Evolutionary conservation across 1,140 invertebrate genomes (phyloP), one percentile per base, ranked within the genome.

Genomic region (Battus philenor): DNA sequence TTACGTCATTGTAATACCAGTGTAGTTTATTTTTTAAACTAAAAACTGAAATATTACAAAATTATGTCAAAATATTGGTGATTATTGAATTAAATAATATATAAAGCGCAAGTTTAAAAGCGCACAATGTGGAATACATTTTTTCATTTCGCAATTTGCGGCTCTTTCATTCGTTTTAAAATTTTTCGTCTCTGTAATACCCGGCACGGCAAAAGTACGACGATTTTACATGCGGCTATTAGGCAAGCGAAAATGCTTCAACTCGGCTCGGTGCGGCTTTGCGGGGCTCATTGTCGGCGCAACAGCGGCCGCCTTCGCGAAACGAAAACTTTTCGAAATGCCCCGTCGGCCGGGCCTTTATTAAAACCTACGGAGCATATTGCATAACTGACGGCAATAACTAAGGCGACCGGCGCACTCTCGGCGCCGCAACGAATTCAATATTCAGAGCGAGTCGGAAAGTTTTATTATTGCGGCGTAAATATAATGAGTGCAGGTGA

Each of bases 381-480:
- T 82, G 73, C 75, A 78, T 77, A 77, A 79, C 74, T 71, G 71
- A 71, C 74, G 68, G 76, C 78, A 74, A 78, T 82, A 78, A 82
- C 59, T 79, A 82, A 78, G 62, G 75, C 71, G 72, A 74, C 67
- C 60, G 70, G 53, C 68, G 71, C 59, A 59, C 59, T 64, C 68
- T 62, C 50, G 43, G 59, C 51, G 57, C 73, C 65, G 59, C 68
- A 71, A 64, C 70, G 66, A 62, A 80, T 83, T 78, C 79, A 83
- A 83, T 83, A 83, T 83, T 83, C 76, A 75, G 52, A 70, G 58
- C 48, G 71, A 74, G 78, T 78, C 72, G 76, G 63, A 67, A 83
- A 83, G 67, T 83, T 83, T 83, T 83, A 80, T 83, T 83, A 83
- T 82, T 78, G 74, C 76, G 68, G 76, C 72, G 62, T 83, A 83